Evolutionary conservation across 2,888 invertebrate species (phyloP).

Genomic region (Diaphora mendica): DNA sequence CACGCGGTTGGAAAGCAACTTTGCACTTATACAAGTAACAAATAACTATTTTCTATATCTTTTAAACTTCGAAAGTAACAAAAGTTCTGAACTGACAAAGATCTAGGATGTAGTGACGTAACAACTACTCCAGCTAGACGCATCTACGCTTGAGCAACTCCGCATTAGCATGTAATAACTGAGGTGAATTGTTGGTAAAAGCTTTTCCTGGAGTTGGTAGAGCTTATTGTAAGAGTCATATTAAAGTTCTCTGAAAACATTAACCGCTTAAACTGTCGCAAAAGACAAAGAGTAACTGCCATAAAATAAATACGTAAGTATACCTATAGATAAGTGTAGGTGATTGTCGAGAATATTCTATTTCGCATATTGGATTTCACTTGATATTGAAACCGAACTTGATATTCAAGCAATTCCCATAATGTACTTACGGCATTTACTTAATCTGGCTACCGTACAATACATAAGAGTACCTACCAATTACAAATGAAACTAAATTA

Average conservation of each 20-base stretch:
- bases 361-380: background rate
- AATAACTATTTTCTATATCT: background rate
- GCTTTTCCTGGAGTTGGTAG: background rate
- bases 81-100: background rate
- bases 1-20: no score
- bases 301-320: background rate
- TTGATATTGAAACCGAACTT: background rate
- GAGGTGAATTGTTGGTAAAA: conserved; percentile 25
- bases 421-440: background rate
- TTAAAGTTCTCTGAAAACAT: background rate
- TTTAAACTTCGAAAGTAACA: background rate
- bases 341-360: background rate
- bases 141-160: conserved; percentile 37
- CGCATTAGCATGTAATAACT: conserved; percentile 46
- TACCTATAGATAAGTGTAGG: background rate
- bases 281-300: background rate
- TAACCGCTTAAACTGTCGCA: background rate
- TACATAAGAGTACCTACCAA: no score
- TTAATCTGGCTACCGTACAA: no score
- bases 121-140: conserved; percentile 23
- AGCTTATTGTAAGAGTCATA: background rate
- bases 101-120: background rate
- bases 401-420: background rate
- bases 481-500: no score
- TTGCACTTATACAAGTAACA: no score